Base-by-base conservation (phyloP, 35 echinoderm and acorn worm genomes). In the Nesometra sesokonis region DNA sequence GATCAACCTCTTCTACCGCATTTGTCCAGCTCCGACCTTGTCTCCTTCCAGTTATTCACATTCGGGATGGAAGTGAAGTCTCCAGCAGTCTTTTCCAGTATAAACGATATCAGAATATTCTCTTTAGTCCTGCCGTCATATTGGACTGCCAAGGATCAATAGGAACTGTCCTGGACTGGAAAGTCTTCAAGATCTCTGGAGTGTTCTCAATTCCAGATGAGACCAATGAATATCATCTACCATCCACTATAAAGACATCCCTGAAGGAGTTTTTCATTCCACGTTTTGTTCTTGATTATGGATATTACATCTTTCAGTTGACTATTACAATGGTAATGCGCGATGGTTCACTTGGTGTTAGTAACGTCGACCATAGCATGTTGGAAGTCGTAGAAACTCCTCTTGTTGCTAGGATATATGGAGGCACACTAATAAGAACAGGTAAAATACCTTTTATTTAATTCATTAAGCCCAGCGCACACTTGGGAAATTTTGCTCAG, bases 231-330 rank as follows among this genome's bases (percentile, higher is more conserved):
- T 77, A 87, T 31, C 78, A 76, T 57, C 82, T 97, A 7, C 85
- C 47, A 9, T 32, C 17, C 23, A 29, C 36, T 35, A 76, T 97
- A 47, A 84, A 83, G 17, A 91, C 88, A 31, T 35, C 88, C 21
- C 81, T 93, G 19, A 77, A 87, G 0, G 89, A 90, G 39, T 38
- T 90, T 32, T 93, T 89, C 46, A 90, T 97, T 2, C 94, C 94
- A 83, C 33, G 37, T 32, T 97, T 47, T 79, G 84, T 32, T 3
- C 46, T 97, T 46, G 91, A 89, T 30, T 93, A 97, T 80, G 94
- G 94, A n/a, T 78, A 85, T 3, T 97, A 93, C 30, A 86, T 97
- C 34, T 78, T 93, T 5, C 79, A 90, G 35, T 33, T 97, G n/a
- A 81, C 78, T 9, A 91, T 93, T 0, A 57, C 82, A 1, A 29